Evolutionary conservation across 2,797 vertebrate genomes (phyloP), one percentile per base, ranked within the genome.

Genomic region (Sebastes aleutianus): DNA sequence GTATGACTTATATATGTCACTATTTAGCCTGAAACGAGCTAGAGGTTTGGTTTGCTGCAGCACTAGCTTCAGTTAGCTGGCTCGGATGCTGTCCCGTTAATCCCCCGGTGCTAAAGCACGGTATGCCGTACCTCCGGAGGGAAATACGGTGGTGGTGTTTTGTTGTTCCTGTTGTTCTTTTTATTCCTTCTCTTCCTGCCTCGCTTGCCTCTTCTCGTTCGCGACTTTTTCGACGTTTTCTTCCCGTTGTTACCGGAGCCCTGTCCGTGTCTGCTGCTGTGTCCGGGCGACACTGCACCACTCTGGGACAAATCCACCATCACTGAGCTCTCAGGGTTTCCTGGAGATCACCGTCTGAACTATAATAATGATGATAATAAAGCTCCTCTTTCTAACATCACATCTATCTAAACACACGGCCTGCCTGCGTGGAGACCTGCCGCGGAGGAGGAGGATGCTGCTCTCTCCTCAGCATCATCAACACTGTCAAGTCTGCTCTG

Each of bases 71-170:
- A 13, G 36, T 47, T 73, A 79, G 47, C 68, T 29, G 36, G 29
- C 70, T 63, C 12, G 16, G 16, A 73, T 4, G 16, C 11, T 8
- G 53, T 70, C n/a, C 68, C 50, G 59, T 26, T 84, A 68, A 78
- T 80, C 83, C 80, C 9, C 22, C 8, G 68, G 34, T 10, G 31
- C 26, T 50, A 20, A 36, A 4, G 20, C 12, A 22, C 16, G 26
- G 65, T 8, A 29, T 32, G 32, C 32, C 32, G 31, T 95, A 99
- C 98, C 98, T 99, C 98, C 22, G 98, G 97, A 0, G 98, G 98
- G 61, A 99, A 92, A 91, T 96, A 98, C 26, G 97, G 97, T 0
- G 97, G 97, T 26, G 97, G 97, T 2, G 96, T 96, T 91, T 96
- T 97, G 88, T 86, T 91, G 94, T 94, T 95, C 91, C 96, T 95